Conservation (phyloP, 1,140 invertebrate species). For the Venturia canescens region DNA sequence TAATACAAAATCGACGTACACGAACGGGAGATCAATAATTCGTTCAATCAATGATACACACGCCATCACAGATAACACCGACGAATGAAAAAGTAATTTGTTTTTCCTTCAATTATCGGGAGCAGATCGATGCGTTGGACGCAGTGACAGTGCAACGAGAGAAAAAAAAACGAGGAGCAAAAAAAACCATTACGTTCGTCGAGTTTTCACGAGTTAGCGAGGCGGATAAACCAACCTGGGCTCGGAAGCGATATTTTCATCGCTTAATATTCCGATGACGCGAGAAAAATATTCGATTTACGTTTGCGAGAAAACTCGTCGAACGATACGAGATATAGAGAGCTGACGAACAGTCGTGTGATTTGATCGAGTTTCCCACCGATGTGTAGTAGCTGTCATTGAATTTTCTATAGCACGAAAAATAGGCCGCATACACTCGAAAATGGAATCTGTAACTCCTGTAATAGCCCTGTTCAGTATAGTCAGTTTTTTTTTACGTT, state of each 20-base stretch:
- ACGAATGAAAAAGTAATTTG: neutral
- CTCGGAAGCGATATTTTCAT: slow-evolving; percentile 57
- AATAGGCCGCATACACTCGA: neutral
- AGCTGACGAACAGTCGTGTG: neutral
- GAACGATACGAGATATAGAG: neutral
- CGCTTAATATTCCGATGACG: slow-evolving; percentile 62
- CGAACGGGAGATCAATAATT: slow-evolving; percentile 42
- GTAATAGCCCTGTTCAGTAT: neutral
- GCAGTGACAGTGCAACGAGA: neutral
- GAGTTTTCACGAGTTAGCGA: slow-evolving; percentile 27
- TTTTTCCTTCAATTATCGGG: slow-evolving; percentile 20
- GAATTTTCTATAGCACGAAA: neutral
- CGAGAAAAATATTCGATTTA: slow-evolving; percentile 52
- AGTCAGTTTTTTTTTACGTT: too few relatives aligned
- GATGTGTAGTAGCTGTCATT: slow-evolving; percentile 33
- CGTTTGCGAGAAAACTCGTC: neutral
- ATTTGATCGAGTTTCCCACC: slow-evolving; percentile 48
- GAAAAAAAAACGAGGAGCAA: slow-evolving; percentile 11
- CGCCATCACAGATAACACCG: neutral
- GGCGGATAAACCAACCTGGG: slow-evolving; percentile 41
- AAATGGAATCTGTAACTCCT: neutral
- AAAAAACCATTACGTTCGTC: slow-evolving; percentile 19
- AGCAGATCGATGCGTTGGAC: neutral
- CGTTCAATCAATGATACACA: slow-evolving; percentile 48
- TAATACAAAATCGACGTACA: neutral